A percentile compares a stretch with the other conserved stretches of the same genome.
phyloP scores from a whole-genome alignment of 2,797 vertebrate genomes.

The Ciconia nigra region DNA sequence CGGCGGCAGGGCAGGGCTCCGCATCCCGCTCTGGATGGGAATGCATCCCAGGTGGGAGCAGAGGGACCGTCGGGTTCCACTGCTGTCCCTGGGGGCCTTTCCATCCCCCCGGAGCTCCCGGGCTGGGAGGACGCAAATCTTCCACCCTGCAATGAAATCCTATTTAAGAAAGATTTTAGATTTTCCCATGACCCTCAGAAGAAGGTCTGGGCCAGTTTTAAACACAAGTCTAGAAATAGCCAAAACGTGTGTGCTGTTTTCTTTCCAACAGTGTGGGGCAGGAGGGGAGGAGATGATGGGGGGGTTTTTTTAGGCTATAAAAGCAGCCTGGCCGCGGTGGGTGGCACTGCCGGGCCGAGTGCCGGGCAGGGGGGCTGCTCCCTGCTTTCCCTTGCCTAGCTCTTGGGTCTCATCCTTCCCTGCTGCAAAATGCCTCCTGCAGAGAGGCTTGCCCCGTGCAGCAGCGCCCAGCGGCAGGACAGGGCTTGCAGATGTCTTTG shows the following conservation, averaged over 20 bases:
- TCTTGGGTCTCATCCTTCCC: not conserved
- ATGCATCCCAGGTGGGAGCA: not conserved
- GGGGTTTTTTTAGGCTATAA: not conserved
- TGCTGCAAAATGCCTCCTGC: not conserved
- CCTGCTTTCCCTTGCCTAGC: not conserved
- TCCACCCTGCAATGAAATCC: not conserved
- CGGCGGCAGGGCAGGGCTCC: not conserved
- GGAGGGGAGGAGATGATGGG: not conserved
- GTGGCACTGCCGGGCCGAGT: not conserved
- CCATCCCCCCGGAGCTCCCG: rapidly evolving
- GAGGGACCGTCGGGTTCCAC: not conserved
- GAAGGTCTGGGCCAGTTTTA: not conserved
- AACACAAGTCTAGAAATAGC: not conserved
- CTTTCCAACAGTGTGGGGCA: not conserved
- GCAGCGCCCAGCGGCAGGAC: not conserved
- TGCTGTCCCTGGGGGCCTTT: not conserved
- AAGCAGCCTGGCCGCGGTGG: not conserved
- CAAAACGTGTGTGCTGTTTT: not conserved
- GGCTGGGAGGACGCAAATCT: not conserved
- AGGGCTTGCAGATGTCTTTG: not conserved
- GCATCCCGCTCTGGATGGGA: not conserved
- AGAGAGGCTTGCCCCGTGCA: not conserved
- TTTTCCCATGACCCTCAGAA: not conserved
- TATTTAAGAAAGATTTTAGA: not conserved
- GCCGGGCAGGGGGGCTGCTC: not conserved